phyloP scores from a whole-genome alignment of 2,888 invertebrate species.

The Margaritifera margaritifera region DNA sequence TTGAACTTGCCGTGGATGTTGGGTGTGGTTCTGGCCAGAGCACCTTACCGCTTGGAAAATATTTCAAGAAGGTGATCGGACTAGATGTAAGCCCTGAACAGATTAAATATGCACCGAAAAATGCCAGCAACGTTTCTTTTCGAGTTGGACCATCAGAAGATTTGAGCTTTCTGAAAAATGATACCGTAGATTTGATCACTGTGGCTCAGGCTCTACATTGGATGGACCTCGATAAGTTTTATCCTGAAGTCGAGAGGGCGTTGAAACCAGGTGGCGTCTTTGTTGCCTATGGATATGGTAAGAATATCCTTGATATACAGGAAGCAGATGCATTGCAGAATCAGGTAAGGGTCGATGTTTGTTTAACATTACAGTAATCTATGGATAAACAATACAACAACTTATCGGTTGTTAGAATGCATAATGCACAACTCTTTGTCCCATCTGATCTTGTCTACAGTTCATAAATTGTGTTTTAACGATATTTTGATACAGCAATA shows the following conservation, averaged over 20 bases:
- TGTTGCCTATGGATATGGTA: slow-evolving; percentile 63
- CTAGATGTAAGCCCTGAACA: slow-evolving; percentile 71
- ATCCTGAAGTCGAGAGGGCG: slow-evolving; percentile 72
- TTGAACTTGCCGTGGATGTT: slow-evolving; percentile 73
- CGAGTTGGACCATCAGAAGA: slow-evolving; percentile 71
- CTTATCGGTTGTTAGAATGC: too few relatives aligned
- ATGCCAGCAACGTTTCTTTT: slow-evolving; percentile 51
- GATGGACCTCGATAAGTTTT: slow-evolving; percentile 73
- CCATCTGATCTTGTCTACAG: too few relatives aligned
- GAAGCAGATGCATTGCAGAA: slow-evolving; percentile 30
- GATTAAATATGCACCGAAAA: slow-evolving; percentile 4
- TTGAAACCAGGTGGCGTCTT: slow-evolving; percentile 72
- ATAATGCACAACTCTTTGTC: too few relatives aligned
- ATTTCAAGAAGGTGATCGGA: slow-evolving; percentile 73
- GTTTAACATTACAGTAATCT: not conserved
- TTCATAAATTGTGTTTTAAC: too few relatives aligned
- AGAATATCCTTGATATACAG: slow-evolving; percentile 32
- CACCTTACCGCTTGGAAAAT: slow-evolving; percentile 70
- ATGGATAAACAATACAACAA: too few relatives aligned
- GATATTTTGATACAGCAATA: too few relatives aligned
- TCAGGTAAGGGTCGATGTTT: slow-evolving; percentile 16
- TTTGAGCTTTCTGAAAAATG: slow-evolving; percentile 57
- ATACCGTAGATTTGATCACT: slow-evolving; percentile 70
- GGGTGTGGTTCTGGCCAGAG: slow-evolving; percentile 76
- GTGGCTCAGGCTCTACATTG: slow-evolving; percentile 74